Evolutionary conservation across 2,888 invertebrate genomes (phyloP).

Genomic region (Trypoxylon attenuatum): DNA sequence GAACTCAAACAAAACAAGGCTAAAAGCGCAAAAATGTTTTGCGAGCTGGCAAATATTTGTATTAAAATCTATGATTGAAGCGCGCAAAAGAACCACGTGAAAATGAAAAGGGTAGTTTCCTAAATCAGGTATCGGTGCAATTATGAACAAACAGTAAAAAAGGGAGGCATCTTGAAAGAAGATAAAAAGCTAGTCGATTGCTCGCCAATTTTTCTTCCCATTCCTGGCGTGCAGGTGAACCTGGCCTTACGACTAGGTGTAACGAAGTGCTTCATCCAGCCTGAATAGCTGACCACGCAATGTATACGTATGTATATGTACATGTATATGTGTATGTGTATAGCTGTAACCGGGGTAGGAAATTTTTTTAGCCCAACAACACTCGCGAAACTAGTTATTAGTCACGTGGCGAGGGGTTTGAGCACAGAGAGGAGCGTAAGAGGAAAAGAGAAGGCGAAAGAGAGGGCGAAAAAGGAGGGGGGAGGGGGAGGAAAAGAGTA

Average conservation of each 20-base stretch:
- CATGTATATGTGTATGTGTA: too few relatives aligned
- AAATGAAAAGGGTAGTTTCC: too few relatives aligned
- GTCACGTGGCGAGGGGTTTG: slow-evolving; percentile 45
- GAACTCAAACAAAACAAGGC: too few relatives aligned
- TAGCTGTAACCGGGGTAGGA: slow-evolving; percentile 9
- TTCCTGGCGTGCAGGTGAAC: neutral
- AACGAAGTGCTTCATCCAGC: slow-evolving; percentile 19
- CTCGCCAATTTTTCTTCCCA: slow-evolving; percentile 4
- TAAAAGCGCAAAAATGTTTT: too few relatives aligned
- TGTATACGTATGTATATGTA: too few relatives aligned
- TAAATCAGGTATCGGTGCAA: slow-evolving; percentile 1
- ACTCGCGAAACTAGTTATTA: slow-evolving; percentile 58
- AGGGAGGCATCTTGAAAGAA: neutral
- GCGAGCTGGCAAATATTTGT: too few relatives aligned
- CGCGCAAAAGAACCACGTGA: too few relatives aligned
- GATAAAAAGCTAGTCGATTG: slow-evolving; percentile 8
- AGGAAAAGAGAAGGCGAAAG: too few relatives aligned
- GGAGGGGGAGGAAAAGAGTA: neutral
- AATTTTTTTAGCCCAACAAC: slow-evolving; percentile 32
- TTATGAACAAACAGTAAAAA: neutral
- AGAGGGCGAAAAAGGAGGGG: too few relatives aligned
- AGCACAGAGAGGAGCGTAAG: too few relatives aligned
- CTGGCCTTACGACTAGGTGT: neutral
- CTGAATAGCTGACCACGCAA: slow-evolving; percentile 1
- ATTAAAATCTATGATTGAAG: too few relatives aligned